A percentile compares a stretch with the other conserved stretches of the same genome.
phyloP scores from a whole-genome alignment of 2,113 vertebrate genomes.

The Steatornis caripensis region DNA sequence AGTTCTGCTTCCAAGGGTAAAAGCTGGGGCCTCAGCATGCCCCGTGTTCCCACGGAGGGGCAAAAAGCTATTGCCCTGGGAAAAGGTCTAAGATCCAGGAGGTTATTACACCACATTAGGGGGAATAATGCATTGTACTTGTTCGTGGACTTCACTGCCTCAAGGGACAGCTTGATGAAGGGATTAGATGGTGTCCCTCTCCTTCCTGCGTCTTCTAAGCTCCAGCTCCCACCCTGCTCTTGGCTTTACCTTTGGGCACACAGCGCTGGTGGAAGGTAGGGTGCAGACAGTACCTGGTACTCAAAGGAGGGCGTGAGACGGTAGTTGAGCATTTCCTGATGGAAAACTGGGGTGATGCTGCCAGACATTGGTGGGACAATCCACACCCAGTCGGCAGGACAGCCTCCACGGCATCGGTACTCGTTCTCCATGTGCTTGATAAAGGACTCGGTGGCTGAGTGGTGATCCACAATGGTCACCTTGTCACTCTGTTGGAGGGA shows the following conservation, averaged over 20 bases:
- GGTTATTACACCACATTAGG: rapidly evolving
- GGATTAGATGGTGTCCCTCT: too few species aligned
- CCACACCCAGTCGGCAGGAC: slow-evolving; percentile 98
- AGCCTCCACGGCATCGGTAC: slow-evolving; percentile 90
- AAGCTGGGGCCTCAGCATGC: neutral
- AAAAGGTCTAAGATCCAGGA: neutral
- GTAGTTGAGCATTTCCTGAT: slow-evolving; percentile 99
- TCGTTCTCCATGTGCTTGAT: slow-evolving; percentile 99
- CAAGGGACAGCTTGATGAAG: neutral
- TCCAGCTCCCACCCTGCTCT: neutral
- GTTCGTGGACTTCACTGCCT: neutral
- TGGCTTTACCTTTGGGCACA: neutral
- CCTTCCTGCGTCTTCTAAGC: neutral
- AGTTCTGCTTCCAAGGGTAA: neutral
- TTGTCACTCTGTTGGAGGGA: slow-evolving; percentile 81
- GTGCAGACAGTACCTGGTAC: slow-evolving; percentile 83
- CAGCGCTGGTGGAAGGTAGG: neutral
- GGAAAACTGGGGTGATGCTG: slow-evolving; percentile 96
- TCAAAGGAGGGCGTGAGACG: slow-evolving; percentile 93
- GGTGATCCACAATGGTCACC: slow-evolving; percentile 98
- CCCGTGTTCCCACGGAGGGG: neutral
- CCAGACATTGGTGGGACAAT: slow-evolving; percentile 97
- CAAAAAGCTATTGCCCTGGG: neutral
- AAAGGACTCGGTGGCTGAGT: slow-evolving; percentile 97
- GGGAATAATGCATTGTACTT: neutral